Percentiles rank a stretch among this genome's conserved stretches.
Conservation (phyloP, 2,113 vertebrate species). For the Plecturocebus donacophilus region DNA sequence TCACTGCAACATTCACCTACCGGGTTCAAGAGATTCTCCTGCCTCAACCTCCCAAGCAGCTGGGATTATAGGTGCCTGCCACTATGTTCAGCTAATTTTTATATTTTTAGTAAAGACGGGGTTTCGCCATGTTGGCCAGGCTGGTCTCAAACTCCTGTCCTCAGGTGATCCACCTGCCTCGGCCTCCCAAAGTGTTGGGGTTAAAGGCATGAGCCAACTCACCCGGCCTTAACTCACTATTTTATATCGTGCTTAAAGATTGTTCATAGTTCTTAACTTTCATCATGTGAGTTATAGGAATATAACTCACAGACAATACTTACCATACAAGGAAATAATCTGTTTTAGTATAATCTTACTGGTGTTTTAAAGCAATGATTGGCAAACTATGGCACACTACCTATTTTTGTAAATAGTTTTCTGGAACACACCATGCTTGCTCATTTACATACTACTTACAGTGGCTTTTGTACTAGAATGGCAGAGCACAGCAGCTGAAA, state of each 20-base stretch:
- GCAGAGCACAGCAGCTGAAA: background rate
- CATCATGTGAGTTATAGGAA: background rate
- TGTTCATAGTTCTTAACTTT: slow-evolving; percentile 21
- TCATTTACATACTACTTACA: background rate
- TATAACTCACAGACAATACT: background rate
- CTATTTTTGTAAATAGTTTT: background rate
- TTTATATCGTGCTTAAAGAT: background rate
- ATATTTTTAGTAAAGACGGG: too few species aligned
- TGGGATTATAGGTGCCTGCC: too few species aligned
- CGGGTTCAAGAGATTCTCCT: too few species aligned
- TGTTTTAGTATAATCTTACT: background rate
- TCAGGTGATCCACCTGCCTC: too few species aligned
- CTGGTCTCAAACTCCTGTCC: too few species aligned
- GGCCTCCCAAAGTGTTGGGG: too few species aligned
- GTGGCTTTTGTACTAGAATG: background rate
- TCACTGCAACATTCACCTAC: too few species aligned
- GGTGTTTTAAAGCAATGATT: background rate
- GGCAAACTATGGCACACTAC: background rate
- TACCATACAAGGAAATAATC: background rate
- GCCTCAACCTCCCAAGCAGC: too few species aligned
- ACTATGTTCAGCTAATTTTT: too few species aligned
- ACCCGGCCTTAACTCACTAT: background rate
- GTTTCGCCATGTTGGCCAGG: too few species aligned
- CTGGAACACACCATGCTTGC: background rate
- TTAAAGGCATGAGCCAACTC: too few species aligned